Evolutionary conservation across 2,888 invertebrate genomes (phyloP).

Genomic region (Phaedon cochleariae): DNA sequence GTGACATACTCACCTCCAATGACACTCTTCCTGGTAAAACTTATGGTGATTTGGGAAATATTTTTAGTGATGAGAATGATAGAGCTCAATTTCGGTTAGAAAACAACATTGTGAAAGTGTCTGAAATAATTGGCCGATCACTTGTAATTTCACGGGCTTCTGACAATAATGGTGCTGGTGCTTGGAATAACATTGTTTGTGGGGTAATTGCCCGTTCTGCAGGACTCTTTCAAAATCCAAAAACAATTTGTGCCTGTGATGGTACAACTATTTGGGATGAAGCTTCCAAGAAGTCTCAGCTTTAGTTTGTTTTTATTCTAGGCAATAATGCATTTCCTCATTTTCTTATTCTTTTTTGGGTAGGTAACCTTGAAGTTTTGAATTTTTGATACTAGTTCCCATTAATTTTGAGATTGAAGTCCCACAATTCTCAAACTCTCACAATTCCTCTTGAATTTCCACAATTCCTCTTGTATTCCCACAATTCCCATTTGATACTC

Average conservation of each 20-base stretch:
- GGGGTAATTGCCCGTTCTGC: constrained; percentile 91
- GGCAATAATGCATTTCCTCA: too few species aligned
- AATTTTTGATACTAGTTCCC: too few species aligned
- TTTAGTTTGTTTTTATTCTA: constrained; percentile 19
- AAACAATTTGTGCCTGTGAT: constrained; percentile 89
- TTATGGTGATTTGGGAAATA: constrained; percentile 74
- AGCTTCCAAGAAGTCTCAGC: constrained; percentile 45
- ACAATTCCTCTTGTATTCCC: too few species aligned
- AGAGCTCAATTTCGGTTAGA: constrained; percentile 73
- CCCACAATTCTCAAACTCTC: too few species aligned
- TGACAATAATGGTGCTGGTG: constrained; percentile 33
- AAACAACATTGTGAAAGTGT: constrained; percentile 70
- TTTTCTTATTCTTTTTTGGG: too few species aligned
- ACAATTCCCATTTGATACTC: too few species aligned
- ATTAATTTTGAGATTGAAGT: too few species aligned
- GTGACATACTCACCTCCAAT: constrained; percentile 69
- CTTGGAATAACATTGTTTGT: constrained; percentile 66
- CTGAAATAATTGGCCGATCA: constrained; percentile 80
- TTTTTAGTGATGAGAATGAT: constrained; percentile 69
- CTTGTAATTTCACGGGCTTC: constrained; percentile 72
- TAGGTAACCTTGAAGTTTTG: too few species aligned
- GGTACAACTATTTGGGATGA: constrained; percentile 92
- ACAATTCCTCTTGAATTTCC: too few species aligned
- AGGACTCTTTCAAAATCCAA: constrained; percentile 85
- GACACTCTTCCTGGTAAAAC: constrained; percentile 62